Conservation (phyloP, 2,888 invertebrate species). For the Habrosyne pyritoides region DNA sequence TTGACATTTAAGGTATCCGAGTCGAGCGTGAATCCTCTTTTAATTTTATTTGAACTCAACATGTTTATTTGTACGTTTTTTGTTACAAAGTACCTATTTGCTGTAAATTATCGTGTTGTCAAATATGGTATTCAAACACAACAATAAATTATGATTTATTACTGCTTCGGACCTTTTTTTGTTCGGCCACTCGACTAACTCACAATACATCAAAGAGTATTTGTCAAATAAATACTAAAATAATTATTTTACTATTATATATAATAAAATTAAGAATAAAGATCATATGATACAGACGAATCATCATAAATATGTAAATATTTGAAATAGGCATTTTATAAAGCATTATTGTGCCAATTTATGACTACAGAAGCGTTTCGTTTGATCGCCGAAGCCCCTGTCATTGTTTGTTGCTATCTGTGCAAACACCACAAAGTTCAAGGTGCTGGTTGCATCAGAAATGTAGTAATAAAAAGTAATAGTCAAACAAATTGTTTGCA, state of each 20-base stretch:
- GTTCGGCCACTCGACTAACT: too few species aligned
- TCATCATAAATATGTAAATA: not conserved
- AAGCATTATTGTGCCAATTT: not conserved
- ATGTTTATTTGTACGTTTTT: not conserved
- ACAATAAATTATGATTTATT: not conserved
- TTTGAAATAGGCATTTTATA: not conserved
- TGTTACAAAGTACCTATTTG: not conserved
- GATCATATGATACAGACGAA: not conserved
- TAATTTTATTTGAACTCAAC: conserved; percentile 29
- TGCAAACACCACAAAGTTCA: conserved; percentile 52
- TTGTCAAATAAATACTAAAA: not conserved
- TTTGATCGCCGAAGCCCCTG: not conserved
- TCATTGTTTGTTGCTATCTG: conserved; percentile 27
- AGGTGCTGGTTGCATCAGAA: conserved; percentile 58
- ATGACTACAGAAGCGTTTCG: not conserved
- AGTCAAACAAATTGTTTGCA: conserved; percentile 25
- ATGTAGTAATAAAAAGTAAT: conserved; percentile 52
- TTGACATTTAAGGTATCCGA: conserved; percentile 68
- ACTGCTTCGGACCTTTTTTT: too few species aligned
- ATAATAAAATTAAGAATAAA: conserved; percentile 15
- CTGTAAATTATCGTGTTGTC: not conserved
- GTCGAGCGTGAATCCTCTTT: conserved; percentile 56
- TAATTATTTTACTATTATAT: not conserved
- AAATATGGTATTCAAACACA: not conserved
- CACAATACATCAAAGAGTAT: too few species aligned